Evolutionary conservation across 2,797 vertebrate species (phyloP), one percentile per base, ranked within the genome.

Genomic region (Poecilia velifera): DNA sequence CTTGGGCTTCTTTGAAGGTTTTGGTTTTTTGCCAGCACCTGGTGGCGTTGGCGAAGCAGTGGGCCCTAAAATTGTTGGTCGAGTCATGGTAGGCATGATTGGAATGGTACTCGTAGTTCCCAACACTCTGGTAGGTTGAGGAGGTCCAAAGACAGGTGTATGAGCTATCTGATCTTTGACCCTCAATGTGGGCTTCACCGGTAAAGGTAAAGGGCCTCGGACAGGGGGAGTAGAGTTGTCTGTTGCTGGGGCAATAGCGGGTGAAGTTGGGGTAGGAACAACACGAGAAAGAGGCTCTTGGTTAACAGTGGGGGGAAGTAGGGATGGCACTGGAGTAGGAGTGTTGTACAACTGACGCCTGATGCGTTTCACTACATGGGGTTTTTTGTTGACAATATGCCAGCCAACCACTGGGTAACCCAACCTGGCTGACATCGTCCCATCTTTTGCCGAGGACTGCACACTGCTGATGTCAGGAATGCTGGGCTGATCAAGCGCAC

Each of bases 321-420:
- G 88, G 49, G 96, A 96, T 59, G 94, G 96, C 18, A 96, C 90
- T 36, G 96, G 96, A 34, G 98, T 96, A 9, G 98, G 98, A 45
- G 98, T 98, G 83, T 97, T 97, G 8, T 97, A 96, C 87, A 98
- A 96, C 88, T 98, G 97, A 79, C 98, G 93, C 74, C 97, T 95
- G 82, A 98, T 94, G 76, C 98, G 94, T 91, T 97, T 98, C 64
- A 97, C 96, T 55, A 96, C 93, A 76, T 97, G 95, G 59, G 97
- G 97, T 86, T 98, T 99, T 91, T 99, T 98, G 89, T 99, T 99
- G 80, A 98, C 98, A 20, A 99, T 98, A 85, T 99, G 98, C 98
- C 98, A 99, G 57, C 98, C 98, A 62, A 99, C 98, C 64, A 98
- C 98, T 1, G 98, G 98, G 82, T 97, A 99, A 62, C 98, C 97